Percentiles rank a stretch among this genome's conserved stretches.
These are phyloP conservation scores for Myiopsitta monachus DNA, from an alignment of 2,113 vertebrate genomes.

Conservation along the genomic window DNA sequence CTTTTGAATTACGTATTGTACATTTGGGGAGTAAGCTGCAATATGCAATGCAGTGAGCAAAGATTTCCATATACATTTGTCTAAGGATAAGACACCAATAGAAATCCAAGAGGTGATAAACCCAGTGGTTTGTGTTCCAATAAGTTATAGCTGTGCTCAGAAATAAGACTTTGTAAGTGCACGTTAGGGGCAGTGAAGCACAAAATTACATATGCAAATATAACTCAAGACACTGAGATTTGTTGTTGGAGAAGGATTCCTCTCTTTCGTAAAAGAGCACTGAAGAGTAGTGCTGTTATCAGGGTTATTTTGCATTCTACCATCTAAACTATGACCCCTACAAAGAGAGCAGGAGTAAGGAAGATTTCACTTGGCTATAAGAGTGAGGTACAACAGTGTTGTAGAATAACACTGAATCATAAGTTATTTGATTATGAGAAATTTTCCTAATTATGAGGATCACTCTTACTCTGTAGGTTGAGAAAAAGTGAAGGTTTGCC, in stretches of 20 bases:
- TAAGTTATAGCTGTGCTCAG: conserved; percentile 41
- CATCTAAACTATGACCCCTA: not conserved
- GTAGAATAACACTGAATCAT: not conserved
- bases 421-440: not conserved
- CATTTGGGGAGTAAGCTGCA: conserved; percentile 32
- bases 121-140: conserved; percentile 36
- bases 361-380: not conserved
- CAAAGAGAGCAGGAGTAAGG: not conserved
- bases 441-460: not conserved
- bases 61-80: conserved; percentile 19
- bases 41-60: not conserved
- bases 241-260: not conserved
- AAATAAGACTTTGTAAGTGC: conserved; percentile 56
- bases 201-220: conserved; percentile 71
- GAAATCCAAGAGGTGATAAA: conserved; percentile 61
- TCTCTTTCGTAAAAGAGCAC: not conserved
- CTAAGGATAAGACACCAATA: conserved; percentile 39
- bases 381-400: not conserved
- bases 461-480: not conserved
- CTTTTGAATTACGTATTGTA: conserved; percentile 46
- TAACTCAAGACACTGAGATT: not conserved
- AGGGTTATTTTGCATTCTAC: not conserved
- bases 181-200: conserved; percentile 65
- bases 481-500: not conserved
- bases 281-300: not conserved